phyloP scores from a whole-genome alignment of 2,113 vertebrate genomes.

The Hemiscyllium ocellatum region DNA sequence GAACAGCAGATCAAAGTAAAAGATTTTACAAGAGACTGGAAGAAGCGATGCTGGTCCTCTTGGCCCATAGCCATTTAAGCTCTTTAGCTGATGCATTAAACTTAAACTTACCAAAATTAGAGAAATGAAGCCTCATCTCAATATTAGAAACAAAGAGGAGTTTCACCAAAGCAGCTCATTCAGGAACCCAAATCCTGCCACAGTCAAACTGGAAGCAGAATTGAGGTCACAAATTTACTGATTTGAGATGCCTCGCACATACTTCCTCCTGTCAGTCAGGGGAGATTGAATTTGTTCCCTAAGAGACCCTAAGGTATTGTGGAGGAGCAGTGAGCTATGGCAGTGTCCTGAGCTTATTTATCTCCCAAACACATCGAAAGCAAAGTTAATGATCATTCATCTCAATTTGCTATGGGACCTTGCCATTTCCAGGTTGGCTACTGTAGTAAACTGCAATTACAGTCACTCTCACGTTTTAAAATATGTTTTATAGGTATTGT shows the following conservation, averaged over 20 bases:
- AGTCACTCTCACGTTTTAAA: background rate
- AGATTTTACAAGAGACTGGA: background rate
- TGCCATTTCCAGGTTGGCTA: background rate
- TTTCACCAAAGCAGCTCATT: background rate
- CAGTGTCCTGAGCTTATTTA: background rate
- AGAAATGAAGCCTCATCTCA: background rate
- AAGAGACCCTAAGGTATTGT: background rate
- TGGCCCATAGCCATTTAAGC: background rate
- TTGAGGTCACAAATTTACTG: background rate
- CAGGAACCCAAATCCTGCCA: background rate
- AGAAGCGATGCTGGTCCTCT: no score
- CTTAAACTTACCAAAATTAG: background rate
- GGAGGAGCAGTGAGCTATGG: background rate
- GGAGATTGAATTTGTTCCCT: background rate
- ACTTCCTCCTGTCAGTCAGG: background rate
- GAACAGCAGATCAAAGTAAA: background rate
- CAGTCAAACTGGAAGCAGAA: background rate
- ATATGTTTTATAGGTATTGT: background rate
- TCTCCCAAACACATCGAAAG: background rate
- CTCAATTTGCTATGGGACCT: background rate
- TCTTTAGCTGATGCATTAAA: background rate
- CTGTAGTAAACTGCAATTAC: background rate
- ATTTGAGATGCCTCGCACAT: background rate
- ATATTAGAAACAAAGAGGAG: background rate
- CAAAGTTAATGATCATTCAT: background rate